Base-by-base conservation (phyloP, 2,113 vertebrate species). In the Clupea harengus region DNA sequence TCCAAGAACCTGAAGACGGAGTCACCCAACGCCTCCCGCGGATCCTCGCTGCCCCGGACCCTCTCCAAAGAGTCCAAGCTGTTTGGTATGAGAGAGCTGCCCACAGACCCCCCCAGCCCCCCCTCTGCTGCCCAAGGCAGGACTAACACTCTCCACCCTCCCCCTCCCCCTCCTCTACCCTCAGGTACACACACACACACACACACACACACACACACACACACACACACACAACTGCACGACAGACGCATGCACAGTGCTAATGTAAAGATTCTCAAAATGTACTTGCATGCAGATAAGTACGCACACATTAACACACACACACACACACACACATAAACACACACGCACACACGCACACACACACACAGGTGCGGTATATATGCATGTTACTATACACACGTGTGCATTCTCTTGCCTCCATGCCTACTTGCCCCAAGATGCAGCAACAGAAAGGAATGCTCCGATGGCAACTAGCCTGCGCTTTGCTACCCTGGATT, bases 41-140 rank as follows among this genome's bases (percentile, higher is more conserved):
- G 98, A 92, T 99, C 98, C n/a, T 99, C 98, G 18, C 94, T 99
- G 91, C 97, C 97, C 86, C 96, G 98, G 94, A 98, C 97, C 2
- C 94, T 99, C 91, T 99, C 98, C 92, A 99, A 99, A 97, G 98
- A 99, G 93, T 99, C 97, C 89, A 99, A 99, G 94, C 96, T 99
- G 96, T 98, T 96, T 96, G 97, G 97, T 98, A 98, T 99, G 98
- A 98, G 96, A 97, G 98, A 99, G n/a, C 82, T 84, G 64, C 64
- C 64, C 88, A 94, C 87, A 89, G 93, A 93, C 89, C 89, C 94
- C 93, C 92, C 95, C 92, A 91, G 89, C 93, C 92, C 93, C 93
- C 93, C 97, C 94, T 95, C 93, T 94, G 93, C 96, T 94, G 91
- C 90, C 93, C 96, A 96, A 94, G 96, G 93, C 97, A 98, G 96